Conservation (phyloP, 92 coral and sea anemone genomes). For the Montipora capitata region DNA sequence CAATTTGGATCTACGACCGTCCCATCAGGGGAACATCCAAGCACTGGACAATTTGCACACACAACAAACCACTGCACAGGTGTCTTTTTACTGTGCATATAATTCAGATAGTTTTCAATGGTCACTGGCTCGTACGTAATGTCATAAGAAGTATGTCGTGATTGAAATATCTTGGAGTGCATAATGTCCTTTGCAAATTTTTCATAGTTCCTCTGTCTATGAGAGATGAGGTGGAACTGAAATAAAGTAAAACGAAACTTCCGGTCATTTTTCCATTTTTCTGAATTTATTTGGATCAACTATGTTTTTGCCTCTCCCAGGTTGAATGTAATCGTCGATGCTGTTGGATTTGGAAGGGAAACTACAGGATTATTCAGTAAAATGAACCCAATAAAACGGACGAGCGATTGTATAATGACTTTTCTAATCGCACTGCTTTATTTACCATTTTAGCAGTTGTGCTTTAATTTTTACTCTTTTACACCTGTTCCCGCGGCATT, state of each 20-base stretch:
- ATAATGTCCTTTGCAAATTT: conserved; percentile 25
- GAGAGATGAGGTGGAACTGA: conserved; percentile 42
- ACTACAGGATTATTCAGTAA: no score
- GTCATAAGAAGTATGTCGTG: conserved; percentile 44
- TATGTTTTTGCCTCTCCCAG: no score
- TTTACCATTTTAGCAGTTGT: no score
- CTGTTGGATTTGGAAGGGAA: no score
- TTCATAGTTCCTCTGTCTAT: conserved; percentile 35
- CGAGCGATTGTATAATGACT: no score
- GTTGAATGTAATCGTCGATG: no score
- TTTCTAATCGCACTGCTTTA: no score
- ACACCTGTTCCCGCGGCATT: no score
- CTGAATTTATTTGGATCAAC: conserved; percentile 9
- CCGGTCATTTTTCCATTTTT: conserved; percentile 40
- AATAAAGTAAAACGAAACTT: conserved; percentile 45
- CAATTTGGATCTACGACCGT: conserved; percentile 66
- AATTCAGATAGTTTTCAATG: conserved; percentile 20
- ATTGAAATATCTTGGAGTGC: conserved; percentile 34
- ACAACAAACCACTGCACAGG: conserved; percentile 52
- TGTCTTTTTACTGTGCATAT: conserved; percentile 36
- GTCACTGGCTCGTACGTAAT: conserved; percentile 58
- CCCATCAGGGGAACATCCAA: conserved; percentile 62
- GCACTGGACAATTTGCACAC: conserved; percentile 22
- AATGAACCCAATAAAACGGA: no score
- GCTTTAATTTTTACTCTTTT: no score